phyloP scores from a whole-genome alignment of 2,113 vertebrate species.

The Etheostoma cragini region DNA sequence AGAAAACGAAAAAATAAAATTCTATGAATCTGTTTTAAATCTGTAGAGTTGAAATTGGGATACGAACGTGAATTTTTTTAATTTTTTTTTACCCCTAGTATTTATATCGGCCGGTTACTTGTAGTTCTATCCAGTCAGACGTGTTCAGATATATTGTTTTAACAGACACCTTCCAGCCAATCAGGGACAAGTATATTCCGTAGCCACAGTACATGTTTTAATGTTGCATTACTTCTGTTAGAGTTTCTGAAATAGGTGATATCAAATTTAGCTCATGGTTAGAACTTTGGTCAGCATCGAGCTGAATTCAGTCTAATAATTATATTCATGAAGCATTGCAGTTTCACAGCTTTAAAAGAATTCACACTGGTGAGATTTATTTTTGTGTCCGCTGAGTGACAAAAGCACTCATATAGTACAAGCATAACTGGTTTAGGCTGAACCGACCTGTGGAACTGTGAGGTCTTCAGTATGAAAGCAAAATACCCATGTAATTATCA shows the following conservation, averaged over 20 bases:
- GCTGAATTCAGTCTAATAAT: no score
- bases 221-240: no score
- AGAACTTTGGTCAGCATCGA: no score
- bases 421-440: neutral
- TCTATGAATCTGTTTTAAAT: no score
- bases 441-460: neutral
- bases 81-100: no score
- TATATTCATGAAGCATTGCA: neutral
- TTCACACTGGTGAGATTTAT: neutral
- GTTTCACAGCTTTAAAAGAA: constrained; percentile 6
- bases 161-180: neutral
- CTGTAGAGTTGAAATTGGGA: no score
- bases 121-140: no score
- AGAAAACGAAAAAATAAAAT: no score
- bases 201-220: neutral
- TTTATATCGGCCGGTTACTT: neutral
- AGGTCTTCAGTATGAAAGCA: neutral
- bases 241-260: no score
- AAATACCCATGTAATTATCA: neutral
- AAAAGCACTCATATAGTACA: neutral
- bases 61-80: no score
- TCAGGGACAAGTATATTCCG: neutral
- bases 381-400: neutral
- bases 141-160: neutral
- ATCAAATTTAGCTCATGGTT: no score